Percentiles rank a stretch among this genome's conserved stretches.
Evolutionary conservation across 2,113 vertebrate species (phyloP).

Genomic region (Oryzias melastigma): DNA sequence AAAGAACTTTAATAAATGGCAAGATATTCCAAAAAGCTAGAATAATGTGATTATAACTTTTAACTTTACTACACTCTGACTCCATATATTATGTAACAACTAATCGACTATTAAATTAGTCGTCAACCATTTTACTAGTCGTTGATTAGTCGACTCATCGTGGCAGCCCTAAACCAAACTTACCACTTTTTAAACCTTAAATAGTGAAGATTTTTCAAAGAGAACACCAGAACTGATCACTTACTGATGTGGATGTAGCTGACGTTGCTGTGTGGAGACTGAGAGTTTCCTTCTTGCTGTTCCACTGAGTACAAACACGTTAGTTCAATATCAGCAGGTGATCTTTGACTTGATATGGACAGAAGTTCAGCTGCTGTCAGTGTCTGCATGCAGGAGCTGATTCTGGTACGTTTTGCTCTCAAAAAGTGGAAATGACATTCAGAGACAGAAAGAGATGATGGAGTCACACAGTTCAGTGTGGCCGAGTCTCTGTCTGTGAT

Average conservation of each 20-base stretch:
- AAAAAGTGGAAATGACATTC: conserved; percentile 6
- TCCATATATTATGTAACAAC: no score
- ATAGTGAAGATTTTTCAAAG: no score
- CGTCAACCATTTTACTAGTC: no score
- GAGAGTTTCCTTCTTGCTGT: neutral
- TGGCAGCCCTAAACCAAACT: no score
- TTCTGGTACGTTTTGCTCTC: neutral
- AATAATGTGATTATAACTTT: no score
- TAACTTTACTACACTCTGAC: no score
- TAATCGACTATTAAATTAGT: no score
- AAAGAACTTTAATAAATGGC: no score
- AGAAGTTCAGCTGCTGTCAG: conserved; percentile 27
- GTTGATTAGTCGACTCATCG: no score
- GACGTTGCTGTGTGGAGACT: neutral
- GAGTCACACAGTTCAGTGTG: conserved; percentile 8
- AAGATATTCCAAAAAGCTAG: no score
- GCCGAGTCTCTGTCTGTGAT: conserved; percentile 15
- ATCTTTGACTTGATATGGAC: neutral
- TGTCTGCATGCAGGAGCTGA: neutral
- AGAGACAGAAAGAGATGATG: conserved; percentile 10
- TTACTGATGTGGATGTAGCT: conserved; percentile 4
- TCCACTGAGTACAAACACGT: conserved; percentile 14
- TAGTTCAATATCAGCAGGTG: conserved; percentile 26
- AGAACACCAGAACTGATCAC: neutral
- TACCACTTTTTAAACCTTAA: no score